phyloP scores from a whole-genome alignment of 2,888 invertebrate species.

The Pyrocoelia pectoralis region DNA sequence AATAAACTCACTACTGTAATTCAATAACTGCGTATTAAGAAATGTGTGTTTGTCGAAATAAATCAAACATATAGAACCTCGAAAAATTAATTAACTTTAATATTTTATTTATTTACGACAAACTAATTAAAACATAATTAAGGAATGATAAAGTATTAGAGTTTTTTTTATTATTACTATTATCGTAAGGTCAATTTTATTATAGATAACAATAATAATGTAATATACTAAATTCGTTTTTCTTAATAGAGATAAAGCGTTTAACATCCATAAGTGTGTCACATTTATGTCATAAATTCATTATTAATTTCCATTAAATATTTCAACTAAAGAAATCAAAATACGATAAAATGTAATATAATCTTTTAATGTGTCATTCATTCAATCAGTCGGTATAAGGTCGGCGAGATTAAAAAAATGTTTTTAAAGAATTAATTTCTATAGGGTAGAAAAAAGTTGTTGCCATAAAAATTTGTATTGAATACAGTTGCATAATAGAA shows the following conservation, averaged over 20 bases:
- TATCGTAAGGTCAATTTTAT: slow-evolving; percentile 48
- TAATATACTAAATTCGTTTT: not conserved
- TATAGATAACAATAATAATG: slow-evolving; percentile 46
- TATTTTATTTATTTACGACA: not conserved
- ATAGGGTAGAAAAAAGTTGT: not conserved
- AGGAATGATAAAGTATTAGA: not conserved
- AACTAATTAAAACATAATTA: not conserved
- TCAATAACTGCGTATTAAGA: no score
- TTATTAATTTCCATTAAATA: not conserved
- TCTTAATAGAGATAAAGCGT: no score
- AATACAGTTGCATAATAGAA: slow-evolving; percentile 19
- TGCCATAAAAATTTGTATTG: slow-evolving; percentile 34
- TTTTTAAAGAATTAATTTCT: no score
- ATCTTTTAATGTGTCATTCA: not conserved
- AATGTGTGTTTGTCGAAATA: no score
- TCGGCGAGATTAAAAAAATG: no score
- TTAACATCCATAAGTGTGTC: not conserved
- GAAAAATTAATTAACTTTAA: not conserved
- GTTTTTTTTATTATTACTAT: not conserved
- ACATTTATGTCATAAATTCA: not conserved
- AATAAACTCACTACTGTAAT: no score
- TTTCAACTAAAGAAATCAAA: slow-evolving; percentile 21
- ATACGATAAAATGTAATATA: slow-evolving; percentile 12
- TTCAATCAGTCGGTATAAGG: no score
- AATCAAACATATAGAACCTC: no score